A percentile compares a stretch with the other conserved stretches of the same genome.
These are phyloP conservation scores for Rhinolophus sinicus DNA, from an alignment of 2,113 vertebrate species.

Conservation along the genomic window DNA sequence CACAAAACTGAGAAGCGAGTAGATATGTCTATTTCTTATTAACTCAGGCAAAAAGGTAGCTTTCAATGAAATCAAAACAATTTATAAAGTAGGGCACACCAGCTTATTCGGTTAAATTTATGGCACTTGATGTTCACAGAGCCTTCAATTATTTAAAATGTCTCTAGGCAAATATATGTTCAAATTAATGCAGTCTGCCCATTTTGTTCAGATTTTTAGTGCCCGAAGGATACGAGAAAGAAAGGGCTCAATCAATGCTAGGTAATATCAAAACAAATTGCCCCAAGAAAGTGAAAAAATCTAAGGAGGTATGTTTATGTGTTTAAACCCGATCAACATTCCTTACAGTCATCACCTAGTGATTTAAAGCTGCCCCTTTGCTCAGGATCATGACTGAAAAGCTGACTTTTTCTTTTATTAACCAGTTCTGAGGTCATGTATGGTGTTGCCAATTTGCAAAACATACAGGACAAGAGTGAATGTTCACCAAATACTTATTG, in stretches of 20 bases:
- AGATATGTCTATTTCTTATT: background rate
- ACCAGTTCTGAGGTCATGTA: background rate
- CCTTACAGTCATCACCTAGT: background rate
- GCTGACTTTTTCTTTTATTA: background rate
- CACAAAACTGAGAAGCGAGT: conserved; percentile 15
- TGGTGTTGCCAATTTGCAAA: background rate
- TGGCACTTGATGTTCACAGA: conserved; percentile 45
- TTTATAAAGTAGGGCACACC: background rate
- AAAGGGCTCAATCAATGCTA: background rate
- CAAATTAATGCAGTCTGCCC: background rate
- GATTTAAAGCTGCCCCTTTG: background rate
- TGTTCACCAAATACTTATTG: background rate
- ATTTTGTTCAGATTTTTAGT: conserved; percentile 55
- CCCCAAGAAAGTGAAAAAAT: conserved; percentile 13
- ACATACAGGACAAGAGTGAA: background rate
- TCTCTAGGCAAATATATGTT: conserved; percentile 29
- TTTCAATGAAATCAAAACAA: background rate
- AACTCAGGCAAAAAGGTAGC: background rate
- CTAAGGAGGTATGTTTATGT: background rate
- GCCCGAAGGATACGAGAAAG: background rate
- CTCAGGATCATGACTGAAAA: background rate
- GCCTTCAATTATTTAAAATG: conserved; percentile 32
- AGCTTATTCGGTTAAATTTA: background rate
- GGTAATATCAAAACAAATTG: conserved; percentile 38
- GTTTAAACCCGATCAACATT: conserved; percentile 22